Evolutionary conservation across 2,113 vertebrate genomes (phyloP).

Genomic region (Cyprinodon variegatus): DNA sequence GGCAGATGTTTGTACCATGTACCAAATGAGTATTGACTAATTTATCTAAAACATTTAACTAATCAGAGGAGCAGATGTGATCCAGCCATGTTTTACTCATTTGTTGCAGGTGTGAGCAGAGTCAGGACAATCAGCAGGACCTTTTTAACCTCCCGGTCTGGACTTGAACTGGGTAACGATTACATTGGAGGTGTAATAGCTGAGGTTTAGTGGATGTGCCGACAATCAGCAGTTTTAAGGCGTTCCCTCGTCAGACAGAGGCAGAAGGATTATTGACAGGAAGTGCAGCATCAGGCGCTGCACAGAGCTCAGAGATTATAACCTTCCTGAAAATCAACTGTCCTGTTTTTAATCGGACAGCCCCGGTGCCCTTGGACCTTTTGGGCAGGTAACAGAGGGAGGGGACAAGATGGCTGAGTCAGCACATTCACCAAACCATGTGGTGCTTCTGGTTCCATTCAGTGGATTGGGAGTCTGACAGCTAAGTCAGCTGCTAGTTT

Average conservation of each 20-base stretch:
- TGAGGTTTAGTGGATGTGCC: not conserved
- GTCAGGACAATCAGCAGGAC: not conserved
- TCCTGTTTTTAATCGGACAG: slow-evolving; percentile 43
- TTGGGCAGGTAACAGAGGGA: slow-evolving; percentile 38
- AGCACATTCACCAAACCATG: slow-evolving; percentile 11
- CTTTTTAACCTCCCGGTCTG: not conserved
- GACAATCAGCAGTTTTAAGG: not conserved
- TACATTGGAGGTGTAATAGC: not conserved
- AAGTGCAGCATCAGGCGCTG: slow-evolving; percentile 48
- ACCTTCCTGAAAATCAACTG: not conserved
- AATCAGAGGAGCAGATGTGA: not conserved
- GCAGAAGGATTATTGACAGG: slow-evolving; percentile 9
- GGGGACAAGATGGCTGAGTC: slow-evolving; percentile 21
- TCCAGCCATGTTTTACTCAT: not conserved
- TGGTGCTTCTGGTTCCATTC: slow-evolving; percentile 16
- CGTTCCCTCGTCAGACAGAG: not conserved
- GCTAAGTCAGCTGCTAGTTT: not conserved
- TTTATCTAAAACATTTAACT: not conserved
- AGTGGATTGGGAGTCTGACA: slow-evolving; percentile 25
- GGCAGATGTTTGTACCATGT: no score
- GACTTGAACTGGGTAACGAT: not conserved
- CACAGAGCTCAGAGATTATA: slow-evolving; percentile 23
- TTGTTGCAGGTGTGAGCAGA: no score
- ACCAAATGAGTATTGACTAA: not conserved
- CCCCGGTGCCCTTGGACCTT: slow-evolving; percentile 53